Conservation (phyloP, 1,140 invertebrate species). For the Brachionus plicatilis region DNA sequence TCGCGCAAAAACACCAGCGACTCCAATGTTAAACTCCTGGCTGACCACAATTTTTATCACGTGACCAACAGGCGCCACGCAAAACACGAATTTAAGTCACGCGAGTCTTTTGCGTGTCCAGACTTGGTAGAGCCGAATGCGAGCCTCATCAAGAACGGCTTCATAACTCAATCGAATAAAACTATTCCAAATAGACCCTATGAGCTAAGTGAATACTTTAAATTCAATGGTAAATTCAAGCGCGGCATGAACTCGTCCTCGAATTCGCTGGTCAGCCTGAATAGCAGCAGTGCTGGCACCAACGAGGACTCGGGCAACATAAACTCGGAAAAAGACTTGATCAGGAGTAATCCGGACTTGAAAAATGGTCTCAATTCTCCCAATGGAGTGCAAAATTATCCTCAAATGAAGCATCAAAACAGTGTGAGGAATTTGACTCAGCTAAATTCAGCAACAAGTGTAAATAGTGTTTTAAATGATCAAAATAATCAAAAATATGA, state of each 20-base stretch:
- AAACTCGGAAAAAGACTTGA: conserved; percentile 28
- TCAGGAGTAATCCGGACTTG: conserved; percentile 29
- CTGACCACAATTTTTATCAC: conserved; percentile 40
- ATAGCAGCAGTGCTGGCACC: conserved; percentile 34
- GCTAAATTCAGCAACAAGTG: neutral
- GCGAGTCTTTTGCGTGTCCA: neutral
- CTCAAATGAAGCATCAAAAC: neutral
- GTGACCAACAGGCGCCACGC: conserved; percentile 18
- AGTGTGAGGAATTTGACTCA: neutral
- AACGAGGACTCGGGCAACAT: conserved; percentile 16
- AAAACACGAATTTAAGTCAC: neutral
- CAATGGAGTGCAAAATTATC: neutral
- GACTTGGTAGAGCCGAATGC: conserved; percentile 20
- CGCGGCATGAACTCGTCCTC: conserved; percentile 27
- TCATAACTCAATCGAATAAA: neutral
- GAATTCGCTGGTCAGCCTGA: conserved; percentile 28
- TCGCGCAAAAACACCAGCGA: conserved; percentile 38
- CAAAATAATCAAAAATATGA: neutral
- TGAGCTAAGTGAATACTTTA: conserved; percentile 6
- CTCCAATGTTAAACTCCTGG: conserved; percentile 17
- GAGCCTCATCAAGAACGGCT: conserved; percentile 4
- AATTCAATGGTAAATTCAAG: conserved; percentile 5
- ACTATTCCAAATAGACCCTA: neutral
- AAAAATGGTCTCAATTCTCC: neutral
- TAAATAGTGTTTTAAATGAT: neutral